These are phyloP conservation scores for Eunapius fragilis DNA, from an alignment of 37 sponge, comb jelly and placozoan species.

Conservation along the genomic window DNA sequence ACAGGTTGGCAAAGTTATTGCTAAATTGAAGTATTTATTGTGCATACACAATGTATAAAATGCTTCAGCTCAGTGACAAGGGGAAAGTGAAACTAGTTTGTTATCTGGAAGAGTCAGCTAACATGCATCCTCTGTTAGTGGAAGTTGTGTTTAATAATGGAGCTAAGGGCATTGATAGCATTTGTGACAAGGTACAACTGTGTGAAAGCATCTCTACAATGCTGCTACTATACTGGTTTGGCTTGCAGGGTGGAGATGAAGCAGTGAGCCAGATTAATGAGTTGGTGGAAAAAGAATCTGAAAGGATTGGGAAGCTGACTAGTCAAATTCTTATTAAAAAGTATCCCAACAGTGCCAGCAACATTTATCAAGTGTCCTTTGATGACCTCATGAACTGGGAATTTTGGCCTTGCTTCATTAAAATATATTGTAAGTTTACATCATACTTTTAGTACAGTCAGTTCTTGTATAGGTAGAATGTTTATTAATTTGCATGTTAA, in stretches of 20 bases:
- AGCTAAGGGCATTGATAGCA: constrained; percentile 14
- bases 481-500: too few relatives aligned
- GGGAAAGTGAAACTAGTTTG: neutral
- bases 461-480: too few relatives aligned
- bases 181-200: neutral
- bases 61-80: constrained; percentile 10
- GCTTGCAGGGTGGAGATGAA: neutral
- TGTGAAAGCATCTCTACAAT: too few relatives aligned
- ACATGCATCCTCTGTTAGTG: neutral
- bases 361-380: neutral
- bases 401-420: constrained; percentile 45
- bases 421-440: constrained; percentile 40
- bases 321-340: constrained; percentile 17
- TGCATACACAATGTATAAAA: too few relatives aligned
- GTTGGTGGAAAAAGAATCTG: too few relatives aligned
- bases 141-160: constrained; percentile 8
- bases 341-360: constrained; percentile 10
- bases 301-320: constrained; percentile 15
- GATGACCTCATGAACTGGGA: constrained; percentile 53
- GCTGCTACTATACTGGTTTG: neutral
- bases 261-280: too few relatives aligned
- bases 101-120: neutral
- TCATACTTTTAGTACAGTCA: neutral
- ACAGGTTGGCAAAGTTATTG: too few relatives aligned
- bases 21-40: too few relatives aligned